Conservation (phyloP, 2,113 vertebrate genomes). For the Mesocricetus auratus region DNA sequence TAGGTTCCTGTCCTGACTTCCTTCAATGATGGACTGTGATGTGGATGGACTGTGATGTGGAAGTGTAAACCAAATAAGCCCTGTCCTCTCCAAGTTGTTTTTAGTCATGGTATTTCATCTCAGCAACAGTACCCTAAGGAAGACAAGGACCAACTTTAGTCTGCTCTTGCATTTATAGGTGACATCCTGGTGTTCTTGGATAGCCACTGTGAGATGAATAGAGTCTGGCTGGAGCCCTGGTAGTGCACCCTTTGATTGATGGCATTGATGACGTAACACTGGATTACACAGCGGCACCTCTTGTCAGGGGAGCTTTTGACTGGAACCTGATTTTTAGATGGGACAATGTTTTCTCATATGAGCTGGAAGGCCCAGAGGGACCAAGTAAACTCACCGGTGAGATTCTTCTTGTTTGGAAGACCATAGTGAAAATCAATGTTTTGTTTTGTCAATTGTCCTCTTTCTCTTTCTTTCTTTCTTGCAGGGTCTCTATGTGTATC, state of each 20-base stretch:
- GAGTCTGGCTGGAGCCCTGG: slow-evolving; percentile 92
- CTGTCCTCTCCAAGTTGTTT: neutral
- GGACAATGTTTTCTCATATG: slow-evolving; percentile 93
- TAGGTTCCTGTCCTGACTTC: neutral
- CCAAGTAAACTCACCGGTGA: slow-evolving; percentile 90
- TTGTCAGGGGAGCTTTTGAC: slow-evolving; percentile 95
- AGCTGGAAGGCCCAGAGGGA: slow-evolving; percentile 90
- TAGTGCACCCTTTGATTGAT: slow-evolving; percentile 96
- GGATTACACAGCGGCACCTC: slow-evolving; percentile 91
- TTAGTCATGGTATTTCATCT: neutral
- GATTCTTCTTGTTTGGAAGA: neutral
- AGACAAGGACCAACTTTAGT: fast-evolving
- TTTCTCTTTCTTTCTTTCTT: too few species aligned
- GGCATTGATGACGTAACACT: slow-evolving; percentile 93
- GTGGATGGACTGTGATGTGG: neutral
- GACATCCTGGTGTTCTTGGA: slow-evolving; percentile 97
- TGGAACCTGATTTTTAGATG: slow-evolving; percentile 97
- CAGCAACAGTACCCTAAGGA: too few species aligned
- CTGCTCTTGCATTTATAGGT: slow-evolving; percentile 85
- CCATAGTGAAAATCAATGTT: neutral
- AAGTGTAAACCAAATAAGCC: neutral
- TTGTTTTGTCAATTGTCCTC: neutral
- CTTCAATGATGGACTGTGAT: neutral
- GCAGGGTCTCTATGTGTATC: neutral
- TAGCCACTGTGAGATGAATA: slow-evolving; percentile 97